Evolutionary conservation across 2,113 vertebrate species (phyloP), one percentile per base, ranked within the genome.

Genomic region (Eptesicus fuscus): DNA sequence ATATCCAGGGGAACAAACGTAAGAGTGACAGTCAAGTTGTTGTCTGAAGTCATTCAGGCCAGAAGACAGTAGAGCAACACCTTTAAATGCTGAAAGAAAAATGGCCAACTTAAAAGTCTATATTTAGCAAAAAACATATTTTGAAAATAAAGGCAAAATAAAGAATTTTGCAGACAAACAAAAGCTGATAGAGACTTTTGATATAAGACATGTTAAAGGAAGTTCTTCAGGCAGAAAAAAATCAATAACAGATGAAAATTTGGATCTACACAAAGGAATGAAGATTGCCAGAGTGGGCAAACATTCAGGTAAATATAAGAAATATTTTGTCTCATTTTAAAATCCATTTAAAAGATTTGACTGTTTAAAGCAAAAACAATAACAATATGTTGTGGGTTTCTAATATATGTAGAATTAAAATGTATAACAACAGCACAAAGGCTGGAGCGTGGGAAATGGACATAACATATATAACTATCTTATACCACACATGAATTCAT

Each of bases 281-380:
- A 90, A 71, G n/a, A 74, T 83, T 70, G 53, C 16, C 61, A 90
- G 63, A 67, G 61, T 78, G 23, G 17, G 53, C 17, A 95, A 78
- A 83, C 37, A 56, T 32, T 30, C 61, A 78, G 51, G 84, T 87
- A 96, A 74, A 91, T 78, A 73, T 51, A 83, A 88, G 44, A 76
- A 76, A 47, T 8, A 59, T 25, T 85, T 78, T 74, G 4, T 42
- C 35, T 85, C 25, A 53, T 73, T 91, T 93, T 88, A 56, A 42
- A 77, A 83, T 91, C 1, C 28, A 28, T 90, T 94, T 40, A 61
- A 84, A 84, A 80, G 12, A 53, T 40, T 80, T 90, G 51, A 78
- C 49, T 82, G 10, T n/a, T 94, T 91, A 88, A 91, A 85, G n/a
- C 47, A 88, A 96, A 90, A 84, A 70, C 32, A 83, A 73, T 61